Evolutionary conservation across 2,113 vertebrate genomes (phyloP).

Genomic region (Semicossyphus pulcher): DNA sequence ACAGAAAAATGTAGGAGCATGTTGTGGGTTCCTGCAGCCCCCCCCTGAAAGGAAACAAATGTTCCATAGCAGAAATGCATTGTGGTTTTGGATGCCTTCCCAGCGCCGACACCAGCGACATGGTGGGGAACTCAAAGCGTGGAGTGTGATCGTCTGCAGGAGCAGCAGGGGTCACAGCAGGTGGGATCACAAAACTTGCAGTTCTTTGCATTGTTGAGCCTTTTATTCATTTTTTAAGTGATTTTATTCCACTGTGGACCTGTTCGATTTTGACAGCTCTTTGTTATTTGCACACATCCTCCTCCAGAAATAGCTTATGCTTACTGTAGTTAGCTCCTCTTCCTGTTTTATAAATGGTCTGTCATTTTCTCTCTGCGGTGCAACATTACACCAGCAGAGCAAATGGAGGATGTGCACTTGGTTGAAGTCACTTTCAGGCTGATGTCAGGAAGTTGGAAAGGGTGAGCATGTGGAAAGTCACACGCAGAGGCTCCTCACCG

Average conservation of each 20-base stretch:
- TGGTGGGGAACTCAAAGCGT: constrained; percentile 55
- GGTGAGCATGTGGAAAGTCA: constrained; percentile 43
- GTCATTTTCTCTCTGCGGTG: constrained; percentile 68
- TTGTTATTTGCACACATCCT: constrained; percentile 71
- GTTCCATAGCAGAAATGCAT: constrained; percentile 71
- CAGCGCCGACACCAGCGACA: constrained; percentile 58
- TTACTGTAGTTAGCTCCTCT: constrained; percentile 72
- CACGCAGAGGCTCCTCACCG: constrained; percentile 20
- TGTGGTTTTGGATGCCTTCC: constrained; percentile 70
- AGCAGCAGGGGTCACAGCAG: constrained; percentile 65
- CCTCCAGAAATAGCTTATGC: constrained; percentile 76
- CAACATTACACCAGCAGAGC: constrained; percentile 63
- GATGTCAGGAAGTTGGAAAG: constrained; percentile 43
- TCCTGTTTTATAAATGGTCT: constrained; percentile 75
- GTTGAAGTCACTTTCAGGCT: constrained; percentile 64
- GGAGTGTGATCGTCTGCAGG: constrained; percentile 48
- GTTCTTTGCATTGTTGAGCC: constrained; percentile 16
- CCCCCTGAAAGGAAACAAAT: constrained; percentile 79
- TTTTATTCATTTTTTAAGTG: constrained; percentile 50
- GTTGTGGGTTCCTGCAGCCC: constrained; percentile 49
- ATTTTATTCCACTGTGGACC: constrained; percentile 48
- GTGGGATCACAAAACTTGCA: constrained; percentile 9
- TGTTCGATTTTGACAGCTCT: constrained; percentile 58
- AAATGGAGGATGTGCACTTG: constrained; percentile 57
- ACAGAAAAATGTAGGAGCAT: constrained; percentile 69